Evolutionary conservation across 2,797 vertebrate genomes (phyloP).

Genomic region (Tarsius wallacei): DNA sequence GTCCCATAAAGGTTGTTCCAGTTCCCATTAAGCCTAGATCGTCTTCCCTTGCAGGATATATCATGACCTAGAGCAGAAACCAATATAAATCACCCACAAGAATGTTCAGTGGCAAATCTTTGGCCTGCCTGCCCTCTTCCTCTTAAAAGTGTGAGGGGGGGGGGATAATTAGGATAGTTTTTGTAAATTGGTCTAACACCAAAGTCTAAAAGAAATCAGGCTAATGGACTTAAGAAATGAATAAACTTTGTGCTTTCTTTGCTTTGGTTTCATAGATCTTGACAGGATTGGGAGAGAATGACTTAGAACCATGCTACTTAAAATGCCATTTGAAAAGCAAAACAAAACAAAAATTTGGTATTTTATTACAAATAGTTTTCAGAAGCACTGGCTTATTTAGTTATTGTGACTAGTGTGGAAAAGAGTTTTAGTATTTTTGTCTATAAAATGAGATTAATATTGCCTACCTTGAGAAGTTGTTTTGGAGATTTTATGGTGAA

Average conservation of each 20-base stretch:
- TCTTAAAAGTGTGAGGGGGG: neutral
- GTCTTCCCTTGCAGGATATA: neutral
- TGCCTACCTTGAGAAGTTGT: slow-evolving; percentile 15
- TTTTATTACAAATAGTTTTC: slow-evolving; percentile 40
- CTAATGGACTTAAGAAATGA: slow-evolving; percentile 68
- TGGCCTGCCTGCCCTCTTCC: neutral
- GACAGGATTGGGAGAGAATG: neutral
- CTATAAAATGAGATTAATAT: slow-evolving; percentile 39
- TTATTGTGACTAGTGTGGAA: slow-evolving; percentile 39
- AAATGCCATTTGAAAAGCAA: slow-evolving; percentile 56
- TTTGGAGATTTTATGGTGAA: slow-evolving; percentile 13
- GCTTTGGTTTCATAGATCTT: slow-evolving; percentile 53
- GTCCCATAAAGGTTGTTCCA: neutral
- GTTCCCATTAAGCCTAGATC: neutral
- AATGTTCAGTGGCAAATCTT: slow-evolving; percentile 7
- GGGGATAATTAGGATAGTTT: neutral
- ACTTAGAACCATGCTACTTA: neutral
- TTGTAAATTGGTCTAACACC: slow-evolving; percentile 27
- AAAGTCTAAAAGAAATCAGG: slow-evolving; percentile 54
- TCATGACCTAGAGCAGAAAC: slow-evolving; percentile 14
- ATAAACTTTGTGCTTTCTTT: slow-evolving; percentile 7
- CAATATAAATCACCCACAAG: neutral
- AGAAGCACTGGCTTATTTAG: slow-evolving; percentile 49
- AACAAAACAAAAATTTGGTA: slow-evolving; percentile 29
- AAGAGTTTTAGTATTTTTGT: slow-evolving; percentile 7